Base-by-base conservation (phyloP, 2,113 vertebrate species). In the Acinonyx jubatus region DNA sequence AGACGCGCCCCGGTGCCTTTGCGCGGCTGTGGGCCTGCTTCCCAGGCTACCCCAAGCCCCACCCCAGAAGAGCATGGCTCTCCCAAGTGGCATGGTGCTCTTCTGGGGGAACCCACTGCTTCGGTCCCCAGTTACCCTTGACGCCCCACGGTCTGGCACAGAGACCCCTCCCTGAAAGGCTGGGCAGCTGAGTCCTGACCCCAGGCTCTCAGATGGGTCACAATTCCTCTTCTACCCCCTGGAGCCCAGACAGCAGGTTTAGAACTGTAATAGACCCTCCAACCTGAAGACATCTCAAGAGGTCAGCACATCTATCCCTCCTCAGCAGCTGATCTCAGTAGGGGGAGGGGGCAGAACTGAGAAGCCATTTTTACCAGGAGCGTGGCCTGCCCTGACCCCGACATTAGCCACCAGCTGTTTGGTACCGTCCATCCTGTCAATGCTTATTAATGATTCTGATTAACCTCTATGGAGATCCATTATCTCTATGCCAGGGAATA, bases 391-490 rank as follows among this genome's bases (percentile, higher is more conserved):
- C 80, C 80, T 90, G 90, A 97, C 96, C 97, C 80, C 78, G n/a
- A 65, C 66, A 57, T 50, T 0, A 25, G 69, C 48, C 95, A 89
- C 85, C 55, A 78, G 97, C 91, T 97, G 50, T 74, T 94, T 79
- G 12, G 81, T 94, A 14, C 9, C 10, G 90, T 14, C 74, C 65
- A 89, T 41, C 0, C 18, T 89, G 93, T 93, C 93, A 23, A 3
- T 88, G 71, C 1, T 50, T 91, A 92, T 97, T 63, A 98, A 96
- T 97, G 97, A 94, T 96, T 97, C 89, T 81, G 89, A 97, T 98
- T 98, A 98, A 98, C 98, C 98, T 98, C 96, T 8, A 15, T 55
- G 83, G 98, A 96, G 97, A 97, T 98, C 98, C 97, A 88, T 98
- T 97, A 89, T 96, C 96, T 97, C 66, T 68, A 83, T 91, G 98